Evolutionary conservation across 2,888 invertebrate genomes (phyloP).

Genomic region (Drosophila vallismaia): DNA sequence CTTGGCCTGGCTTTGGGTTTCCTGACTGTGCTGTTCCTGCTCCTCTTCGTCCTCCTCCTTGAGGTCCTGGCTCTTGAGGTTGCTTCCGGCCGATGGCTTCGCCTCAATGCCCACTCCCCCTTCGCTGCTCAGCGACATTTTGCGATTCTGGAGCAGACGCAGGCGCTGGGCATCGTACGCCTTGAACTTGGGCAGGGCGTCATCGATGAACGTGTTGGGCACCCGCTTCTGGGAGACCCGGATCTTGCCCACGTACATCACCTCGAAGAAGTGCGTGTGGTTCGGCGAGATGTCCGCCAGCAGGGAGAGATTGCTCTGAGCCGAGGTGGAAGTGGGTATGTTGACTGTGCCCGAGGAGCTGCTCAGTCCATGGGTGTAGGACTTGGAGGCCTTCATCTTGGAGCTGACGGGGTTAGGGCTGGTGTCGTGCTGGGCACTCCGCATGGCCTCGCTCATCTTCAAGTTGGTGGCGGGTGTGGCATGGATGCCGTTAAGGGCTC

Average conservation of each 20-base stretch:
- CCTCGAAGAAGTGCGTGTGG: conserved; percentile 95
- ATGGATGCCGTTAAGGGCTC: conserved; percentile 74
- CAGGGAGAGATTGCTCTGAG: conserved; percentile 82
- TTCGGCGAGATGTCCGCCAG: conserved; percentile 90
- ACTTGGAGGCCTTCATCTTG: conserved; percentile 83
- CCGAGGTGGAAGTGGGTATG: conserved; percentile 83
- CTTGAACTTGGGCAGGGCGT: conserved; percentile 93
- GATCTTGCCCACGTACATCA: conserved; percentile 95
- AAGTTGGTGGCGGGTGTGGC: conserved; percentile 83
- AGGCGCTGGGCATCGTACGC: conserved; percentile 90
- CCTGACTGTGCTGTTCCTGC: conserved; percentile 41
- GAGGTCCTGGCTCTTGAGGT: conserved; percentile 71
- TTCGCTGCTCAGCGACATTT: conserved; percentile 81
- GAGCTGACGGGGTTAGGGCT: conserved; percentile 82
- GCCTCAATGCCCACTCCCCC: conserved; percentile 68
- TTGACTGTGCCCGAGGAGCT: conserved; percentile 84
- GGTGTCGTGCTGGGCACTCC: conserved; percentile 82
- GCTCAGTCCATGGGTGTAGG: conserved; percentile 83
- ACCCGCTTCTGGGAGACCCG: conserved; percentile 92
- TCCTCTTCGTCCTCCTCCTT: conserved; percentile 79
- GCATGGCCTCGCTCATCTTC: conserved; percentile 82
- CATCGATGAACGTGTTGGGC: conserved; percentile 94
- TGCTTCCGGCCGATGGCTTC: conserved; percentile 56
- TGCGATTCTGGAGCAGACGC: conserved; percentile 81
- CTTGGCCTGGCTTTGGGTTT: conserved; percentile 14